A percentile compares a stretch with the other conserved stretches of the same genome.
Conservation (phyloP, 2,888 invertebrate genomes). For the Notodonta ziczac region DNA sequence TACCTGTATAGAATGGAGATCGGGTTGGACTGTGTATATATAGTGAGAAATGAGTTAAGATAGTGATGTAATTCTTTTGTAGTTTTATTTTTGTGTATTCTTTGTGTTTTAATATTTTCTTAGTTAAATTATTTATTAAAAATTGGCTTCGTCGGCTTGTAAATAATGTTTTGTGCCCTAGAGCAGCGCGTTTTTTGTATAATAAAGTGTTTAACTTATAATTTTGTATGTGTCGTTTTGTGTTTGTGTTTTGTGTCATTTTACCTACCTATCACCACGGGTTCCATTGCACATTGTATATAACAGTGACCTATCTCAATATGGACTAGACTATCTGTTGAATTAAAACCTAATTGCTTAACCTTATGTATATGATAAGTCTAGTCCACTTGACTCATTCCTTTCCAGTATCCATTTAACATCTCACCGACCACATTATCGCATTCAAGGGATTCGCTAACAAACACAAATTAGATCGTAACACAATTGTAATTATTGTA, state of each 20-base stretch:
- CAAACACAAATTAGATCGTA: conserved; percentile 6
- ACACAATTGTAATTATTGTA: neutral
- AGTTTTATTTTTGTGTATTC: conserved; percentile 39
- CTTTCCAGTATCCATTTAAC: conserved; percentile 17
- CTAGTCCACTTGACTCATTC: conserved; percentile 21
- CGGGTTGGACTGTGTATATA: conserved; percentile 51
- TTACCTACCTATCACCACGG: conserved; percentile 14
- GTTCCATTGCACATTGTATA: conserved; percentile 24
- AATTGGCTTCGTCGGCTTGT: conserved; percentile 65
- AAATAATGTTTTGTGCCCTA: conserved; percentile 58
- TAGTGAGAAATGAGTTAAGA: conserved; percentile 47
- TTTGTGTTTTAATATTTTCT: conserved; percentile 36
- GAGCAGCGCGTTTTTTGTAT: conserved; percentile 51
- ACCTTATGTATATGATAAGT: conserved; percentile 15
- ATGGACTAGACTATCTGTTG: conserved; percentile 22
- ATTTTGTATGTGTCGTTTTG: conserved; percentile 42
- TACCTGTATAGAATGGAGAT: conserved; percentile 46
- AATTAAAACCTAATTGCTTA: neutral
- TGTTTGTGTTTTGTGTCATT: conserved; percentile 31
- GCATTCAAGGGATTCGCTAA: conserved; percentile 20
- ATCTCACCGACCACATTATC: conserved; percentile 6
- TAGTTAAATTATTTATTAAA: conserved; percentile 66
- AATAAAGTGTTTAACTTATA: conserved; percentile 52
- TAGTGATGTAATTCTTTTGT: conserved; percentile 38
- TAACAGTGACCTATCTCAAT: conserved; percentile 15